Evolutionary conservation across 2,888 invertebrate genomes (phyloP).

Genomic region (Gerris lacustris): DNA sequence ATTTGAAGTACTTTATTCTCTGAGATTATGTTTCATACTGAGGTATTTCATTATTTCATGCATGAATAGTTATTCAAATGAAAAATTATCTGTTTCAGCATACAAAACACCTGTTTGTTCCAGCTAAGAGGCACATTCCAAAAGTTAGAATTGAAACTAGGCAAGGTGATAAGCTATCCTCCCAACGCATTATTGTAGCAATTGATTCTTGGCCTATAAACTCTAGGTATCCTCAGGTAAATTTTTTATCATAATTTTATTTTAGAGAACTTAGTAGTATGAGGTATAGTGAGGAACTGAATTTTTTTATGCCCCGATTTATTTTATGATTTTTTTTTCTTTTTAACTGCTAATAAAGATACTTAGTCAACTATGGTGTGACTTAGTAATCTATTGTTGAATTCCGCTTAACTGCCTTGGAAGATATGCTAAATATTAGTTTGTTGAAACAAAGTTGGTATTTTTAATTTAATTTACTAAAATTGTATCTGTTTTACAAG

Average conservation of each 20-base stretch:
- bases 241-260: slow-evolving; percentile 23
- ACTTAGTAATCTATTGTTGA: too few species aligned
- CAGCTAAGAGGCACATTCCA: slow-evolving; percentile 87
- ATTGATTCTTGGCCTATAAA: slow-evolving; percentile 93
- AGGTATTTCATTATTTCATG: not conserved
- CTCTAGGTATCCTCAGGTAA: slow-evolving; percentile 73
- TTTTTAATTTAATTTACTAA: too few species aligned
- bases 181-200: slow-evolving; percentile 84
- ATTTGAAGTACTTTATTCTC: not conserved
- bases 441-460: too few species aligned
- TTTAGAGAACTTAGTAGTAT: slow-evolving; percentile 10
- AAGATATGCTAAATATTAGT: too few species aligned
- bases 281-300: not conserved
- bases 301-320: too few species aligned
- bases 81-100: slow-evolving; percentile 33
- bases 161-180: slow-evolving; percentile 65
- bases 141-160: slow-evolving; percentile 91
- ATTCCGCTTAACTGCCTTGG: too few species aligned
- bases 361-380: too few species aligned
- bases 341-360: too few species aligned
- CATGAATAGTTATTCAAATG: not conserved
- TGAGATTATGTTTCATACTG: not conserved
- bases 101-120: slow-evolving; percentile 73
- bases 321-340: too few species aligned
- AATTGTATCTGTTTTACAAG: too few species aligned